Percentiles rank a stretch among this genome's conserved stretches.
These are phyloP conservation scores for Saccostrea glomerata DNA, from an alignment of 1,140 invertebrate species.

Conservation along the genomic window DNA sequence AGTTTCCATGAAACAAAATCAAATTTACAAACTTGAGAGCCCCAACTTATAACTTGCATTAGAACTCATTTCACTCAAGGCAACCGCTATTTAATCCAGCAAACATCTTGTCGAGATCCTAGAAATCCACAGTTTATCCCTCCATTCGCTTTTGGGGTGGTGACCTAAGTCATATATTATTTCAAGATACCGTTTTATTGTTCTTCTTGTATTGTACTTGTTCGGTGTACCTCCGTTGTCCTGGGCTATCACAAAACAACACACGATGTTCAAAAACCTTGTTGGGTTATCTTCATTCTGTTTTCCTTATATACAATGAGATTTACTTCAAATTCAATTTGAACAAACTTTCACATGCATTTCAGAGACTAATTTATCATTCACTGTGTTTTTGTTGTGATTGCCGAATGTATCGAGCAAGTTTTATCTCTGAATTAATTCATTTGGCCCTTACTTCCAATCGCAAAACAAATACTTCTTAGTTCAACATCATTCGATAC, in stretches of 20 bases:
- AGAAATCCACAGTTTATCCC: neutral
- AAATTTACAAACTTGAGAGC: neutral
- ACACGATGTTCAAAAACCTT: slow-evolving; percentile 6
- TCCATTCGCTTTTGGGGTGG: neutral
- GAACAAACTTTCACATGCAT: slow-evolving; percentile 3
- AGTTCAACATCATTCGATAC: neutral
- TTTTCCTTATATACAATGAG: neutral
- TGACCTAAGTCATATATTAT: slow-evolving; percentile 18
- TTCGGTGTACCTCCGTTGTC: neutral
- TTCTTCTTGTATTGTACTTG: slow-evolving; percentile 17
- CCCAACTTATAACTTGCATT: neutral
- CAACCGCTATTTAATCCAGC: neutral
- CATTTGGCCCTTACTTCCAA: slow-evolving; percentile 21
- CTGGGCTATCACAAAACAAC: slow-evolving; percentile 1
- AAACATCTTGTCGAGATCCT: neutral
- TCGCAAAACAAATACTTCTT: neutral
- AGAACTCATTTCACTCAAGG: neutral
- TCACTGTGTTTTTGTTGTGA: slow-evolving; percentile 23
- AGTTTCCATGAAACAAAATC: neutral
- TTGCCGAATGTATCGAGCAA: neutral
- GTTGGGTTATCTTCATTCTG: neutral
- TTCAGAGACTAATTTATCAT: slow-evolving; percentile 25
- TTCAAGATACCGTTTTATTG: slow-evolving; percentile 10
- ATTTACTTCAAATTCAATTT: neutral
- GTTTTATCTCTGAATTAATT: slow-evolving; percentile 30